These are phyloP conservation scores for Alca torda DNA, from an alignment of 2,797 vertebrate genomes.

Conservation along the genomic window DNA sequence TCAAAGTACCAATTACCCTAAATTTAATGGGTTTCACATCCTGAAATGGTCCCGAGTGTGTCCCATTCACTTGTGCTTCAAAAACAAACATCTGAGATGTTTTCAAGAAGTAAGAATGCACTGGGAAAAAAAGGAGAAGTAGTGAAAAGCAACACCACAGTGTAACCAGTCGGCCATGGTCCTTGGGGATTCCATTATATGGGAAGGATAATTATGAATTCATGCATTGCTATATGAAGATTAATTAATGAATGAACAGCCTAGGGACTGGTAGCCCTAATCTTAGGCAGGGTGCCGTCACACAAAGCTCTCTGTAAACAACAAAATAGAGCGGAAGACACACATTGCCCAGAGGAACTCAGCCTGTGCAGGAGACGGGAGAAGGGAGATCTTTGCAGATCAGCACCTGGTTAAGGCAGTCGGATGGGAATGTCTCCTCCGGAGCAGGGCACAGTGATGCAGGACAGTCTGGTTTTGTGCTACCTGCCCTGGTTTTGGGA, in stretches of 20 bases:
- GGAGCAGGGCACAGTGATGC: not conserved
- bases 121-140: not conserved
- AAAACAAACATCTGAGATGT: not conserved
- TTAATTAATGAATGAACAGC: not conserved
- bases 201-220: not conserved
- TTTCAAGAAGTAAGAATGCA: not conserved
- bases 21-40: not conserved
- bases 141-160: not conserved
- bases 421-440: not conserved
- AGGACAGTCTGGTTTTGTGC: not conserved
- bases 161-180: not conserved
- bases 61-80: not conserved
- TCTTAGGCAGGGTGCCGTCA: not conserved
- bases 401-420: not conserved
- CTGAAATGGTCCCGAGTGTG: not conserved
- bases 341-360: not conserved
- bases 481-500: not conserved
- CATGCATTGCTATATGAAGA: not conserved
- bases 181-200: not conserved
- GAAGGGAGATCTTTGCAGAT: not conserved
- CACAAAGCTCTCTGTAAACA: not conserved
- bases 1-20: not conserved
- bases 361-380: not conserved
- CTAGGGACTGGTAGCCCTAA: not conserved
- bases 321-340: not conserved